A percentile compares a stretch with the other conserved stretches of the same genome.
These are phyloP conservation scores for Zosterops hypoxanthus DNA, from an alignment of 2,113 vertebrate species.

Conservation along the genomic window DNA sequence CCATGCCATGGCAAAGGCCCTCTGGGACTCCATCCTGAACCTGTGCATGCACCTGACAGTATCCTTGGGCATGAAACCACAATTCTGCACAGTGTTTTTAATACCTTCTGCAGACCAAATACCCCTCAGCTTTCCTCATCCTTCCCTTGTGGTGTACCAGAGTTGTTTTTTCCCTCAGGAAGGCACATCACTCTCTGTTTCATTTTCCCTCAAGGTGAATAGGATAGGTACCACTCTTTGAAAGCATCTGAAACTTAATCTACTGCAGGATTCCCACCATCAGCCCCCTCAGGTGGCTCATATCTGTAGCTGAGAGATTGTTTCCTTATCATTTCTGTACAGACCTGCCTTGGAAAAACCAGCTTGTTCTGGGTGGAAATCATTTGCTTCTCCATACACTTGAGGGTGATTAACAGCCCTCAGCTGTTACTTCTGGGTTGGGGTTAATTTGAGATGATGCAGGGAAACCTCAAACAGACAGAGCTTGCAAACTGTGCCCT, in stretches of 20 bases:
- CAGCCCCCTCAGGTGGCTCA: background rate
- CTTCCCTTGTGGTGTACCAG: background rate
- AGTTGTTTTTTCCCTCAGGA: background rate
- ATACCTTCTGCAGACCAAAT: background rate
- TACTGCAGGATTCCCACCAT: background rate
- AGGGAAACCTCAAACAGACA: background rate
- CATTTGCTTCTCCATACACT: slow-evolving; percentile 10
- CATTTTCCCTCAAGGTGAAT: background rate
- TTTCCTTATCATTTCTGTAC: background rate
- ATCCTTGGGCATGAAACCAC: background rate
- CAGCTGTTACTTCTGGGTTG: background rate
- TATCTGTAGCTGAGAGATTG: background rate
- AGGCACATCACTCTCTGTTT: background rate
- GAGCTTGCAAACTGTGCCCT: background rate
- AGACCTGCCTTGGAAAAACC: slow-evolving; percentile 3
- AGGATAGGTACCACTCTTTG: background rate
- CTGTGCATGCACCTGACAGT: background rate
- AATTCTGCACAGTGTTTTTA: background rate
- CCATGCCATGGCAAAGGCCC: accelerated
- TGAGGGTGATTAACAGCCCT: background rate
- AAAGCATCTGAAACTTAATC: slow-evolving; percentile 28
- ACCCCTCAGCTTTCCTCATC: background rate
- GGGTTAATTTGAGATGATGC: background rate
- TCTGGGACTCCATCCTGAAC: background rate
- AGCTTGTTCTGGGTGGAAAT: background rate